Evolutionary conservation across 2,797 vertebrate genomes (phyloP), one percentile per base, ranked within the genome.

Genomic region (Synaphobranchus kaupii): DNA sequence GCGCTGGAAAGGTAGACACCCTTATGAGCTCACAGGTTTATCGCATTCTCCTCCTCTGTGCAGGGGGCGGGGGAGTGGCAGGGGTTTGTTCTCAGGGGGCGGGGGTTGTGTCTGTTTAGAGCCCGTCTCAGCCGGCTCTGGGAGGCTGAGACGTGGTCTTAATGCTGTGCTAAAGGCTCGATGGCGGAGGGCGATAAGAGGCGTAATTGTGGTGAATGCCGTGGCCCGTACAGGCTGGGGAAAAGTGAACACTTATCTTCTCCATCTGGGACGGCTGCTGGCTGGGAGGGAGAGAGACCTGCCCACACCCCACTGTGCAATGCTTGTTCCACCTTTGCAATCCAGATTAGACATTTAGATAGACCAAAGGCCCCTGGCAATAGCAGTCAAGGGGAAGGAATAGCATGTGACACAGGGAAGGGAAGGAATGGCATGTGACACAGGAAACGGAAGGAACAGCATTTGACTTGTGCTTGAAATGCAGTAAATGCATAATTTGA

Each of bases 201-300:
- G 22, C 13, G 34, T 22, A 60, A 85, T 39, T 48, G 76, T 56
- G 34, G 52, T 20, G 17, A 48, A 25, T 7, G 73, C 28, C 13
- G 39, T 60, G 22, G 63, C 25, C 13, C 58, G 3, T 60, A 25
- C 10, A 17, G 58, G 8, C 4, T 22, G 13, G 63, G 34, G 25
- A 68, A 86, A 86, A 9, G 71, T 48, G 50, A 52, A 15, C 50
- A 48, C 86, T 86, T 86, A 86, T 86, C 86, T 34, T 31, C 31
- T 60, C 56, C 15, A 82, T 82, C 86, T 20, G 86, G 39, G 8
- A 56, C n/a, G 1, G 39, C 68, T 54, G 48, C 48, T 17, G 66
- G n/a, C 68, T n/a, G n/a, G 13, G 39, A 50, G 44, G 48, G n/a
- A 56, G 28, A 56, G 34, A 31, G 47, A 54, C 52, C 52, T 0